These are phyloP conservation scores for Rhopalosiphum maidis DNA, from an alignment of 1,140 invertebrate species.

Conservation along the genomic window DNA sequence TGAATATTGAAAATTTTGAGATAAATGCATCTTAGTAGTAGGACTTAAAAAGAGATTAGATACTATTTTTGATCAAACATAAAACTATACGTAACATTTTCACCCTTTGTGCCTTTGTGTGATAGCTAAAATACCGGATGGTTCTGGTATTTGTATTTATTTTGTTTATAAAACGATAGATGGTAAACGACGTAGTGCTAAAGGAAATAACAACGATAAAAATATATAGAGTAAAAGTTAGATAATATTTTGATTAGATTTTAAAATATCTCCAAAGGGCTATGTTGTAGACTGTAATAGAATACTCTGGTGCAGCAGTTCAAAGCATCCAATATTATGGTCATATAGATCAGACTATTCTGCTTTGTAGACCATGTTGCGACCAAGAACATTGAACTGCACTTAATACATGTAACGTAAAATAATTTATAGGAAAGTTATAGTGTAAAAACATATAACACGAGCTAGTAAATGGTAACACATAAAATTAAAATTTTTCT, in stretches of 20 bases:
- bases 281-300: not conserved
- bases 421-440: not conserved
- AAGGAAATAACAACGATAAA: not conserved
- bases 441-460: not conserved
- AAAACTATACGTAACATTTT: not conserved
- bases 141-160: not conserved
- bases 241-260: not conserved
- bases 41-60: not conserved
- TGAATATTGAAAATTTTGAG: not conserved
- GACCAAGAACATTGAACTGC: not conserved
- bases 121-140: not conserved
- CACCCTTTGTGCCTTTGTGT: not conserved
- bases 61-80: not conserved
- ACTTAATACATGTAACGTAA: not conserved
- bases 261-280: not conserved
- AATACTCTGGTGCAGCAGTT: not conserved
- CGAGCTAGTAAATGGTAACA: not conserved
- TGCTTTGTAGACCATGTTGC: not conserved
- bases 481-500: not conserved
- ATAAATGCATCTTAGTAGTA: not conserved
- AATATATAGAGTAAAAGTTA: not conserved
- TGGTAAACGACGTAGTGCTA: no score
- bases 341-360: not conserved
- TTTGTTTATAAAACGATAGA: not conserved
- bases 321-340: not conserved